Conservation (phyloP, 2,797 vertebrate genomes). For the Acrossocheilus fasciatus region DNA sequence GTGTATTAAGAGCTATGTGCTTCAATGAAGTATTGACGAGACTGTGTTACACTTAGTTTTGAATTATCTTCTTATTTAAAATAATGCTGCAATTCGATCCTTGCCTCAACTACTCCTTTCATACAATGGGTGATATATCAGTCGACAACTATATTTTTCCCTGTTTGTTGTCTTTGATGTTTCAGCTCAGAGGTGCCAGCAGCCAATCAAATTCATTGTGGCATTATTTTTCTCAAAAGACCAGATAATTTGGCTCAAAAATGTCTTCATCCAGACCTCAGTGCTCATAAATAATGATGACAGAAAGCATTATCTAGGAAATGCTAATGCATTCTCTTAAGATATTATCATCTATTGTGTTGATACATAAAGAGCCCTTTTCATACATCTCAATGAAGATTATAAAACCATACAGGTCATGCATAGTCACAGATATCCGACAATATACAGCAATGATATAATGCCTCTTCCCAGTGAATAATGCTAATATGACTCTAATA, state of each 20-base stretch:
- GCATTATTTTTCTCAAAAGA: neutral
- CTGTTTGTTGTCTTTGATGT: neutral
- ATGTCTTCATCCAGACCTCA: neutral
- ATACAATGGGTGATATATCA: neutral
- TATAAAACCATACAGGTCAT: neutral
- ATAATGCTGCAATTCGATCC: neutral
- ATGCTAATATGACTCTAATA: conserved; percentile 34
- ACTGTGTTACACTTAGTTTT: neutral
- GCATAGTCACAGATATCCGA: neutral
- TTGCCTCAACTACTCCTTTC: neutral
- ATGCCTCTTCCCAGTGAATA: conserved; percentile 5
- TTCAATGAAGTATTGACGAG: neutral
- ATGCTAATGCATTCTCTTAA: neutral
- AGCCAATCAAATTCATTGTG: neutral
- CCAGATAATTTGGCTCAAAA: neutral
- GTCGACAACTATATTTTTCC: too few relatives aligned
- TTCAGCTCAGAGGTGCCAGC: neutral
- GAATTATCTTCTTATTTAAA: neutral
- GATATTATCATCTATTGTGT: neutral
- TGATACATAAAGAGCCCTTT: neutral
- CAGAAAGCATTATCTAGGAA: neutral
- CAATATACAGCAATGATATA: conserved; percentile 6
- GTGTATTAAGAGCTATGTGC: neutral
- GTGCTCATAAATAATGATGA: neutral
- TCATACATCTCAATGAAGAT: neutral